phyloP scores from a whole-genome alignment of 1,140 invertebrate genomes.

The Hylaeus volcanicus region DNA sequence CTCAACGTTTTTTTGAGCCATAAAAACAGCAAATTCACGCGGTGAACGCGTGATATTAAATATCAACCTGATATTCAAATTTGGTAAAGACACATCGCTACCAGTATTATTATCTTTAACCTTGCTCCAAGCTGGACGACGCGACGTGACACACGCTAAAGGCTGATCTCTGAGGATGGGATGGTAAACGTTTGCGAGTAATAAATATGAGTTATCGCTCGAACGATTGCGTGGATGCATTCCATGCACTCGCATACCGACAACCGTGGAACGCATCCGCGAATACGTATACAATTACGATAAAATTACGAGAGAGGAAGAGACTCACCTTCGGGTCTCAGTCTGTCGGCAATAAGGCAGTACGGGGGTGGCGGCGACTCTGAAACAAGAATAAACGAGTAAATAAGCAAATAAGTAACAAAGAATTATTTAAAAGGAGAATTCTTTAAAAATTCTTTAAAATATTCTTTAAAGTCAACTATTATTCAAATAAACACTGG shows the following conservation, averaged over 20 bases:
- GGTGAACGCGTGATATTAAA: no score
- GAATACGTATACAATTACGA: background rate
- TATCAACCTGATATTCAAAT: no score
- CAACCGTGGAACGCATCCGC: background rate
- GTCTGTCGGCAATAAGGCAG: constrained; percentile 84
- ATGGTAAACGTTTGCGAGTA: constrained; percentile 53
- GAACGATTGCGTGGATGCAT: constrained; percentile 38
- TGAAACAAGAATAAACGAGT: constrained; percentile 79
- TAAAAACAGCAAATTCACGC: no score
- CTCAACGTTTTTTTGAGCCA: no score
- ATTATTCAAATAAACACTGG: no score
- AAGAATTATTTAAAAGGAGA: no score
- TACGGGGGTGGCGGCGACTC: constrained; percentile 88
- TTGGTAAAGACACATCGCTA: background rate
- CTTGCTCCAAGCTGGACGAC: constrained; percentile 46
- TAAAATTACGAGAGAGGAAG: constrained; percentile 22
- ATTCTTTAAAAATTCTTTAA: no score
- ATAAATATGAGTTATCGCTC: constrained; percentile 59
- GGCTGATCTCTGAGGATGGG: constrained; percentile 32
- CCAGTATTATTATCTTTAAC: constrained; percentile 33
- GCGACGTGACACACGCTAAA: constrained; percentile 45
- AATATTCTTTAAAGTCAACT: no score
- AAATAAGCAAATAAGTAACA: no score
- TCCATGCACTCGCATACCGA: constrained; percentile 3
- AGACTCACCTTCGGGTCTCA: constrained; percentile 86